These are phyloP conservation scores for Eudyptes chrysolophus DNA, from an alignment of 2,113 vertebrate species.

Conservation along the genomic window DNA sequence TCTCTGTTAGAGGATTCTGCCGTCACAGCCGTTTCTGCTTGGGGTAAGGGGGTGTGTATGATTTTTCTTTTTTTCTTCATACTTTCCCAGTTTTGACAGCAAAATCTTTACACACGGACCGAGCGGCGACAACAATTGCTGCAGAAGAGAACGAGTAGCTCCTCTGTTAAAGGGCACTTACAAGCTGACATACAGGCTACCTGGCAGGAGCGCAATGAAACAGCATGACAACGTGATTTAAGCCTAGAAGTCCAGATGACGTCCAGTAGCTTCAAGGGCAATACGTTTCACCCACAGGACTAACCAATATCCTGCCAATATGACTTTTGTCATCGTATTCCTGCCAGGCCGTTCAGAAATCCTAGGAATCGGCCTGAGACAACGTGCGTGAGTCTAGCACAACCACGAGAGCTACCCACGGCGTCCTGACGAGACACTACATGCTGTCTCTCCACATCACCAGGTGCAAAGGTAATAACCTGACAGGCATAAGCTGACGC, in stretches of 20 bases:
- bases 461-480: not conserved
- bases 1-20: not conserved
- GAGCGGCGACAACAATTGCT: not conserved
- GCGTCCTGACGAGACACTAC: not conserved
- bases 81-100: not conserved
- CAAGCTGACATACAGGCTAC: not conserved
- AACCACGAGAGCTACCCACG: not conserved
- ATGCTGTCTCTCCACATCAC: not conserved
- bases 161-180: not conserved
- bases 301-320: not conserved
- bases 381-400: not conserved
- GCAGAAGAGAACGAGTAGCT: not conserved
- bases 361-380: not conserved
- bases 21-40: not conserved
- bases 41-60: fast-evolving
- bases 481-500: not conserved
- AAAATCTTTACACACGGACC: not conserved
- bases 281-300: not conserved
- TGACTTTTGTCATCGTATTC: not conserved
- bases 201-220: not conserved
- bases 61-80: not conserved
- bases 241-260: not conserved
- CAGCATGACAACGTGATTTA: not conserved
- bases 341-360: not conserved
- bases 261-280: not conserved